Percentiles rank a stretch among this genome's conserved stretches.
These are phyloP conservation scores for Drosophila ironensis DNA, from an alignment of 1,140 invertebrate genomes.

Conservation along the genomic window DNA sequence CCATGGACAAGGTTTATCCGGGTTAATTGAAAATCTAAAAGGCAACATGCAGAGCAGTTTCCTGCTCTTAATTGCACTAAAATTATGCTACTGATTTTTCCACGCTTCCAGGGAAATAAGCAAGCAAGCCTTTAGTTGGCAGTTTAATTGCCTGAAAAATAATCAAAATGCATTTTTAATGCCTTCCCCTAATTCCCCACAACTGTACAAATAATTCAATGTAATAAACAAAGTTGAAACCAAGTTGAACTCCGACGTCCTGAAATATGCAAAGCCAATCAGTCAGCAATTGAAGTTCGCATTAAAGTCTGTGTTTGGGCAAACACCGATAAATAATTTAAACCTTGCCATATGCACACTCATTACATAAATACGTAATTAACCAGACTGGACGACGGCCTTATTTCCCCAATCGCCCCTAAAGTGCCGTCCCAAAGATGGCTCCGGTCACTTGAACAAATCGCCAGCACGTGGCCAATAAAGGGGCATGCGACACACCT, in stretches of 20 bases:
- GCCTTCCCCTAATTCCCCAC: background rate
- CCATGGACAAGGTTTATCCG: conserved; percentile 29
- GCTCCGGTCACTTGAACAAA: conserved; percentile 42
- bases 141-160: no score
- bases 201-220: background rate
- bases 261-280: conserved; percentile 5
- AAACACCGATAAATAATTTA: conserved; percentile 40
- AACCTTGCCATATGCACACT: conserved; percentile 41
- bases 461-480: conserved; percentile 53
- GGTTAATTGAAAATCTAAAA: conserved; percentile 71
- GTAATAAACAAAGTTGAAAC: background rate
- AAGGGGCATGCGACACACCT: background rate
- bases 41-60: conserved; percentile 8
- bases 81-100: background rate
- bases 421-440: conserved; percentile 28
- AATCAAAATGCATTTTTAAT: background rate
- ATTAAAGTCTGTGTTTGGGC: conserved; percentile 7
- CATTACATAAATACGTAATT: conserved; percentile 55
- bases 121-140: background rate
- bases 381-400: conserved; percentile 21
- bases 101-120: background rate
- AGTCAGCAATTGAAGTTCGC: background rate
- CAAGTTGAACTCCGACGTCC: background rate
- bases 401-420: conserved; percentile 23
- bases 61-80: conserved; percentile 12